These are phyloP conservation scores for Nomada ferruginata DNA, from an alignment of 2,888 invertebrate species.

Conservation along the genomic window DNA sequence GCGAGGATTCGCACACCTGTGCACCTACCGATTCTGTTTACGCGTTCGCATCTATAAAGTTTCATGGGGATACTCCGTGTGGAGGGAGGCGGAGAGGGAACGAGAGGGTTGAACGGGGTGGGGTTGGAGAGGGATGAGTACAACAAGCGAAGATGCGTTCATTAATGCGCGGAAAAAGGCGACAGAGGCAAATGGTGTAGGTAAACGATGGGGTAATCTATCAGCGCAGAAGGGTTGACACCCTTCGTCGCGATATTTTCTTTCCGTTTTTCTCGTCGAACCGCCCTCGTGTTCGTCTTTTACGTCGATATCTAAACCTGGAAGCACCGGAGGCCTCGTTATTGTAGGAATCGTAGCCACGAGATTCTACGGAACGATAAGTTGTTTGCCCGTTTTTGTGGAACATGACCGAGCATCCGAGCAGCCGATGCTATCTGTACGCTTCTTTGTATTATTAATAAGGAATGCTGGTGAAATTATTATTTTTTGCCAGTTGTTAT, in stretches of 20 bases:
- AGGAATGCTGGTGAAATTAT: not conserved
- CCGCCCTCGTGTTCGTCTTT: constrained; percentile 1
- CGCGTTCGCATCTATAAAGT: constrained; percentile 44
- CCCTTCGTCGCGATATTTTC: constrained; percentile 63
- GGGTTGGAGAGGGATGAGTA: constrained; percentile 38
- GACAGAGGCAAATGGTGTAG: constrained; percentile 59
- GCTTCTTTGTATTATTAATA: constrained; percentile 1
- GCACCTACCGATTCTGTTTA: constrained; percentile 47
- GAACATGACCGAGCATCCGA: constrained; percentile 5
- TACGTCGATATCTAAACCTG: constrained; percentile 54
- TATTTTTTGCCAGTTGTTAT: too few relatives aligned
- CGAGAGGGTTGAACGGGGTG: not conserved
- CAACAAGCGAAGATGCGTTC: constrained; percentile 62
- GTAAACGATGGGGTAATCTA: constrained; percentile 63
- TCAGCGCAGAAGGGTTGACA: constrained; percentile 43
- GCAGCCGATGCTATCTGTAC: not conserved
- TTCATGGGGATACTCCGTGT: constrained; percentile 24
- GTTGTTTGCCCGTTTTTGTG: constrained; percentile 20
- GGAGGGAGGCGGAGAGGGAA: constrained; percentile 3
- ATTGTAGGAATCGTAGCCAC: constrained; percentile 5
- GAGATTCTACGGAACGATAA: constrained; percentile 10
- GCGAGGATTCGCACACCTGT: constrained; percentile 47
- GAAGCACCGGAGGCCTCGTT: constrained; percentile 14
- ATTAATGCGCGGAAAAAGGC: constrained; percentile 57
- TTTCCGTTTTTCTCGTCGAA: constrained; percentile 55